Base-by-base conservation (phyloP, 2,797 vertebrate genomes). In the Holocentrus rufus region DNA sequence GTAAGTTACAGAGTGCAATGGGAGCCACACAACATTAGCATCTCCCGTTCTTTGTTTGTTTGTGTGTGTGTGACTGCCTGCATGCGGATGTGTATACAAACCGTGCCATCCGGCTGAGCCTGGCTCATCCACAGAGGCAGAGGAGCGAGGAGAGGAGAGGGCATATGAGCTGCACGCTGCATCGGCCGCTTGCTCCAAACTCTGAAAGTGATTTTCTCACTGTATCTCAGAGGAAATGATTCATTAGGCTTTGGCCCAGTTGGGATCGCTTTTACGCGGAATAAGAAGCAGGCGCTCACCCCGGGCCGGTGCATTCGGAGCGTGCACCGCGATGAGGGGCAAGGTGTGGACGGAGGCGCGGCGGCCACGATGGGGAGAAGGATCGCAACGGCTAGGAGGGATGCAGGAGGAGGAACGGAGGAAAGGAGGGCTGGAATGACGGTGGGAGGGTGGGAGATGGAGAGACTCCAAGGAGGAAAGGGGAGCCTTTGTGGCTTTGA, bases 181-280 rank as follows among this genome's bases (percentile, higher is more conserved):
- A 86, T 78, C 64, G 3, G 80, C 34, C 61, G 68, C 68, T 64
- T 27, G 65, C 65, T 80, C 69, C 67, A 65, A 88, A 81, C 84
- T 85, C 85, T 89, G 88, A 90, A 87, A 88, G 81, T 82, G 85
- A 90, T 91, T 90, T 90, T 91, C 88, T 89, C 88, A 86, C 88
- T 58, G 69, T 84, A 87, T 90, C 85, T 85, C 62, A 65, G 79
- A 91, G 92, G 92, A 93, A 93, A 91, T 90, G 76, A 92, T 87
- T 89, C 74, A 89, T 89, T 88, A 89, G 85, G 79, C 83, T 65
- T 76, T 42, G 79, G 82, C 81, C 85, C 79, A 82, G 79, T 89
- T 90, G 82, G 85, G 85, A 87, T 80, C 65, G 20, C 71, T 88
- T 82, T 85, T 83, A 89, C 77, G 76, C 70, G 74, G 86, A 92